Evolutionary conservation across 2,113 vertebrate genomes (phyloP), one percentile per base, ranked within the genome.

Genomic region (Cephalopterus ornatus): DNA sequence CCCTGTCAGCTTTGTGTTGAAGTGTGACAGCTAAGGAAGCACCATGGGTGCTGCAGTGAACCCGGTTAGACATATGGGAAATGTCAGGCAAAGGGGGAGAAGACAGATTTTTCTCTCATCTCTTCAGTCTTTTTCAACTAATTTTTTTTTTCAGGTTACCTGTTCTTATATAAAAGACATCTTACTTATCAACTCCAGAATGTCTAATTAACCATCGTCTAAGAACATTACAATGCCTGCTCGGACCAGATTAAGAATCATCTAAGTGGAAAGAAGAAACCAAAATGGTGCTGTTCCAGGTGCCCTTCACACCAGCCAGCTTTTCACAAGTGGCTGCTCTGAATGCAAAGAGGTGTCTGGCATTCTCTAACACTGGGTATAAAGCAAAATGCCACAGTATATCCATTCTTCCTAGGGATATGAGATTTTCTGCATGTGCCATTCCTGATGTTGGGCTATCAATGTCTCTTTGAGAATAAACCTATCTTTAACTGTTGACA

Each of bases 381-480:
- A 65, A 82, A 30, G 21, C 37, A 65, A 91, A 85, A 71, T 5
- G 10, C 46, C 70, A 19, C 21, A 50, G 8, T 30, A 23, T 19
- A 8, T 56, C 27, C 58, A 50, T 49, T 85, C 59, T 21, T 80
- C 50, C 74, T 62, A 62, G 79, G 22, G 41, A 37, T 41, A 22
- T 24, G 62, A 79, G n/a, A 7, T 44, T 76, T 95, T 87, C 58
- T 70, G 50, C 72, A 74, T 80, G 41, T 37, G 10, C 0, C 0
- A 21, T 23, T 94, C 63, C 72, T 73, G 46, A 76, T 65, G 37
- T 59, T 1, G 4, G 27, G 39, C 21, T 55, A 35, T 81, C 89
- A 91, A 78, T n/a, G n/a, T 7, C 8, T 87, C 74, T 81, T 77
- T 78, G 93, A 92, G 53, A 79, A 61, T 46, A 85, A 89, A 83